Conservation (phyloP, 2,797 vertebrate species). For the Sebastes variabilis region DNA sequence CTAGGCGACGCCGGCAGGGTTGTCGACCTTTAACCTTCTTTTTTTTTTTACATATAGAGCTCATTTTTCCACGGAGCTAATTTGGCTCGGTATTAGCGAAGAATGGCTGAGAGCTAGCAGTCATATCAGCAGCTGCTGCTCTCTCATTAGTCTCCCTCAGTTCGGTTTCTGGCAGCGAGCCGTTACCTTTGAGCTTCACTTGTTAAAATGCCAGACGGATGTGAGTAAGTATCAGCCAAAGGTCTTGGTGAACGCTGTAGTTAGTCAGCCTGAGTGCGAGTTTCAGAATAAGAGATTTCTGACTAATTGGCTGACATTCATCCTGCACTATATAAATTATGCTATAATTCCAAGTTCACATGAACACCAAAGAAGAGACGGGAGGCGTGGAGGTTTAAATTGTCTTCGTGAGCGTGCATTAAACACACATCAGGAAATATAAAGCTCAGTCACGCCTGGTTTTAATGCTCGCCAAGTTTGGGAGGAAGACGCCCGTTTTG, state of each 20-base stretch:
- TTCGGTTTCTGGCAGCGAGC: slow-evolving; percentile 57
- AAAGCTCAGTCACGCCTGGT: slow-evolving; percentile 1
- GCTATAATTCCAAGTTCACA: slow-evolving; percentile 32
- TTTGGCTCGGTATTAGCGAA: slow-evolving; percentile 33
- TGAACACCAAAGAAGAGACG: background rate
- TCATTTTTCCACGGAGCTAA: slow-evolving; percentile 28
- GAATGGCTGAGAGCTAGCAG: slow-evolving; percentile 40
- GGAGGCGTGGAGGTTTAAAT: background rate
- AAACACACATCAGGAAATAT: slow-evolving; percentile 10
- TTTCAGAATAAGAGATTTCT: slow-evolving; percentile 43
- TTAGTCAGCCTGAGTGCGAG: slow-evolving; percentile 38
- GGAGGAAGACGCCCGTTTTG: background rate
- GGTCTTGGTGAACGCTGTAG: slow-evolving; percentile 49
- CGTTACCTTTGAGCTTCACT: slow-evolving; percentile 73
- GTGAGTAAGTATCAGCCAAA: slow-evolving; percentile 54
- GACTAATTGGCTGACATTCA: slow-evolving; percentile 62
- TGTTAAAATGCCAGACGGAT: slow-evolving; percentile 69
- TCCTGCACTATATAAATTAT: slow-evolving; percentile 1
- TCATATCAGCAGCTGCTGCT: slow-evolving; percentile 60
- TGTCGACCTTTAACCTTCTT: background rate
- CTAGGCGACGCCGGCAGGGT: background rate
- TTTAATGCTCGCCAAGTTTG: background rate
- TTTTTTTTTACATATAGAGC: background rate
- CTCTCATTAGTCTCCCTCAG: slow-evolving; percentile 73
- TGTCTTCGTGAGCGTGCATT: slow-evolving; percentile 7